Evolutionary conservation across 2,797 vertebrate genomes (phyloP).

Genomic region (Chelmon rostratus): DNA sequence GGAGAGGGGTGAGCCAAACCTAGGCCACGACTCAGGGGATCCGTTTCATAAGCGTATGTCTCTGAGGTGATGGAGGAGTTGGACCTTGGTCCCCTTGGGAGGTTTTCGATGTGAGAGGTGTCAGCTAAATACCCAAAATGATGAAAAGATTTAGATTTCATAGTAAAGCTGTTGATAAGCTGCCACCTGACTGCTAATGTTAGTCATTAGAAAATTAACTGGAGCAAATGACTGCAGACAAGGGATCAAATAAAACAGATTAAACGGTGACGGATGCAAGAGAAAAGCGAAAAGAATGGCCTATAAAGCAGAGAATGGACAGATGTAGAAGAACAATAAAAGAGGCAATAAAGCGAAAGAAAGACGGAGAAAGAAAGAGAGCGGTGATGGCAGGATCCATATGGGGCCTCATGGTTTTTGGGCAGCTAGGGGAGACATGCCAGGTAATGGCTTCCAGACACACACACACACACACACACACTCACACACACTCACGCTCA

Average conservation of each 20-base stretch:
- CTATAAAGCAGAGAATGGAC: slow-evolving; percentile 17
- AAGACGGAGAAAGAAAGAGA: slow-evolving; percentile 17
- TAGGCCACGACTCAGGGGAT: not conserved
- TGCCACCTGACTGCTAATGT: not conserved
- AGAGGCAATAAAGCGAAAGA: slow-evolving; percentile 38
- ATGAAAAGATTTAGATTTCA: slow-evolving; percentile 1
- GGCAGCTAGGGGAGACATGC: slow-evolving; percentile 66
- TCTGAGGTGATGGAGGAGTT: slow-evolving; percentile 18
- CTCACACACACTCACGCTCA: slow-evolving; percentile 34
- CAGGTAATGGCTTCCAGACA: slow-evolving; percentile 84
- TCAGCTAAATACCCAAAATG: not conserved
- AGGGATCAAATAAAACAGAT: not conserved
- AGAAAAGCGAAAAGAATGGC: not conserved
- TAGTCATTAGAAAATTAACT: not conserved
- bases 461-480: slow-evolving; percentile 41
- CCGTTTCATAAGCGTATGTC: not conserved
- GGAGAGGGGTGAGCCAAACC: slow-evolving; percentile 33
- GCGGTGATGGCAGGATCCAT: slow-evolving; percentile 62
- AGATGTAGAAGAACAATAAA: slow-evolving; percentile 37
- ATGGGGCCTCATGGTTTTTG: slow-evolving; percentile 74
- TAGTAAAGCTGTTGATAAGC: slow-evolving; percentile 7
- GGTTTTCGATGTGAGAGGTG: not conserved
- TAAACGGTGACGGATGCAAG: slow-evolving; percentile 2
- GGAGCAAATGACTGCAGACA: slow-evolving; percentile 5
- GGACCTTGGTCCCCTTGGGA: too few species aligned